Percentiles rank a stretch among this genome's conserved stretches.
Evolutionary conservation across 1,140 invertebrate genomes (phyloP).

Genomic region (Papilio dardanus): DNA sequence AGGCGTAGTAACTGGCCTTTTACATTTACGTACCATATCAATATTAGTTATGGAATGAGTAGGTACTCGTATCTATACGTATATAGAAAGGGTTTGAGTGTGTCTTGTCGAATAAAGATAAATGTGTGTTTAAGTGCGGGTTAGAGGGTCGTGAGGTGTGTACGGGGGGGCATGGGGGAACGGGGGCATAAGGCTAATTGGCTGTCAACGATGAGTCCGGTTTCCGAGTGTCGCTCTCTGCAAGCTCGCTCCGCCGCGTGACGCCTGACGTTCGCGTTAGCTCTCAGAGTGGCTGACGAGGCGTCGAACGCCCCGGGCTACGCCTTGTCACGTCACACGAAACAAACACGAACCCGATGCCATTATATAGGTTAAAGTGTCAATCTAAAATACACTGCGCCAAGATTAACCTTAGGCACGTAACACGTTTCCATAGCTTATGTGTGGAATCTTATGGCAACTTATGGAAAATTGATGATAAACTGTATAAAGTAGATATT

Average conservation of each 20-base stretch:
- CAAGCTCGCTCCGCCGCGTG: constrained; percentile 6
- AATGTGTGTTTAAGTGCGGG: constrained; percentile 65
- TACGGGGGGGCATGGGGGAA: constrained; percentile 32
- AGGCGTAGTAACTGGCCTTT: not conserved
- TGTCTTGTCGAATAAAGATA: constrained; percentile 78
- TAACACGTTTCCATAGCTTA: not conserved
- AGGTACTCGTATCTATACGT: no score
- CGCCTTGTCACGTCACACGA: constrained; percentile 16
- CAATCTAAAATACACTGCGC: not conserved
- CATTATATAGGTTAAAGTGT: constrained; percentile 2
- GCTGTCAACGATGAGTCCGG: constrained; percentile 77
- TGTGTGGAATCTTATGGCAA: not conserved
- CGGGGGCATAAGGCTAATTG: constrained; percentile 71
- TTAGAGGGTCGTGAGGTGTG: constrained; percentile 52
- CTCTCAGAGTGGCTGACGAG: constrained; percentile 45
- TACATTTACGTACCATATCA: not conserved
- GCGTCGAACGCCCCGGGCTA: constrained; percentile 12
- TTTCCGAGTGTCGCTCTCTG: constrained; percentile 49
- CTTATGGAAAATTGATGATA: not conserved
- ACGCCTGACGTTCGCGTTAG: constrained; percentile 38
- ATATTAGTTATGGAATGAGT: constrained; percentile 28
- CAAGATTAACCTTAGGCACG: not conserved
- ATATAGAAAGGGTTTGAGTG: constrained; percentile 43
- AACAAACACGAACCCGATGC: not conserved
- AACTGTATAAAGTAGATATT: not conserved